Conservation (phyloP, 2,113 vertebrate species). For the Ictalurus furcatus region DNA sequence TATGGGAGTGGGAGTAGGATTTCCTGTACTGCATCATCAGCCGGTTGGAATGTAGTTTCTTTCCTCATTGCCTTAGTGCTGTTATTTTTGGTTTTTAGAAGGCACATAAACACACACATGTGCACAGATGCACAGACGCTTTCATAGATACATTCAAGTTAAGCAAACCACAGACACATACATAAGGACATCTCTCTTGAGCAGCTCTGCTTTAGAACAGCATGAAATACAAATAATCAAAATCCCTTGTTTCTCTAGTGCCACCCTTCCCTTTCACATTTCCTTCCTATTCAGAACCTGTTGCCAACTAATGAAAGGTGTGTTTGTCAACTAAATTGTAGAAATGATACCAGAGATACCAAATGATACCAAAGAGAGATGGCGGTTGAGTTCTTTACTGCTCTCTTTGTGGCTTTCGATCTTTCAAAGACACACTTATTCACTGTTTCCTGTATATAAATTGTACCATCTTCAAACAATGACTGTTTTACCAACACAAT, state of each 20-base stretch:
- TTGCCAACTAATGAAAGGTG: slow-evolving; percentile 30
- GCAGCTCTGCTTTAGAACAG: background rate
- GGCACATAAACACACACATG: background rate
- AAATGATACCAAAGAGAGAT: no score
- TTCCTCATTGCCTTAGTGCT: background rate
- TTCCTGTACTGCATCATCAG: slow-evolving; percentile 58
- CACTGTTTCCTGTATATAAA: slow-evolving; percentile 28
- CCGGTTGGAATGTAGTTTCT: slow-evolving; percentile 28
- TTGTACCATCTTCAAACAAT: background rate
- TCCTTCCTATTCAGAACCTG: slow-evolving; percentile 64
- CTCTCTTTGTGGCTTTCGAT: background rate
- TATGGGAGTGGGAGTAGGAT: slow-evolving; percentile 71
- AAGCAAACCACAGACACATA: background rate
- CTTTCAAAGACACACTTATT: background rate
- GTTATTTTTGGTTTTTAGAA: background rate
- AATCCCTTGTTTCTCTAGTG: slow-evolving; percentile 31
- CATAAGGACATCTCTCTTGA: background rate
- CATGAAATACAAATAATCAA: background rate
- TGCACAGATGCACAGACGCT: background rate
- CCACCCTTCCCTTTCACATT: slow-evolving; percentile 34
- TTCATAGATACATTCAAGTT: background rate
- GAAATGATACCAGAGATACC: background rate
- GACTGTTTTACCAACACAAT: background rate
- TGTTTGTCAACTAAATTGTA: slow-evolving; percentile 37
- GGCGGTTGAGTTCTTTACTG: background rate